Conservation (phyloP, 1,140 invertebrate genomes). For the Mya arenaria region DNA sequence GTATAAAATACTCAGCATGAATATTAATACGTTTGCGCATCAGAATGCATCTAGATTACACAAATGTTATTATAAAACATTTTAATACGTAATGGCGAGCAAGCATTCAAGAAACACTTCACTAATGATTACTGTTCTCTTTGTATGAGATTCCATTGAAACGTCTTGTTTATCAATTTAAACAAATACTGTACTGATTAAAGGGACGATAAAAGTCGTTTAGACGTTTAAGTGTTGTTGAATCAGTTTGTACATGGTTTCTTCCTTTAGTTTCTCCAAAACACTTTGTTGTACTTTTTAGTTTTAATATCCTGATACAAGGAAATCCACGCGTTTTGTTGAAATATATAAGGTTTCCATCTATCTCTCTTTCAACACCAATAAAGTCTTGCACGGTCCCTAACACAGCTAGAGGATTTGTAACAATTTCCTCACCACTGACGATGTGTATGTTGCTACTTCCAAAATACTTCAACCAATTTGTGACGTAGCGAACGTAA, state of each 20-base stretch:
- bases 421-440: conserved; percentile 92
- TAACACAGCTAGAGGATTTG: conserved; percentile 92
- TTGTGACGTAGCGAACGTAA: conserved; percentile 89
- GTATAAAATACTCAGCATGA: no score
- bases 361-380: conserved; percentile 90
- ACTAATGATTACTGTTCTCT: no score
- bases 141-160: no score
- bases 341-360: conserved; percentile 95
- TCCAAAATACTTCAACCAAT: conserved; percentile 92
- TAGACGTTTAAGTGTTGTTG: conserved; percentile 86
- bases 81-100: no score
- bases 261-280: conserved; percentile 95
- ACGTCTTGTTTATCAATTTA: no score
- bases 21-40: no score
- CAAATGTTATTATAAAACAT: no score
- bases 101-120: no score
- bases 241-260: conserved; percentile 91
- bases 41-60: no score
- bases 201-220: conserved; percentile 94
- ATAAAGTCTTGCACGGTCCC: conserved; percentile 92
- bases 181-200: no score
- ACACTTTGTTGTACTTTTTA: conserved; percentile 90
- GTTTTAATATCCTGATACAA: conserved; percentile 90
- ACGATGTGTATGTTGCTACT: conserved; percentile 91
- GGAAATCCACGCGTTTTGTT: conserved; percentile 96